Evolutionary conservation across 2,113 vertebrate species (phyloP), one percentile per base, ranked within the genome.

Genomic region (Callospermophilus lateralis): DNA sequence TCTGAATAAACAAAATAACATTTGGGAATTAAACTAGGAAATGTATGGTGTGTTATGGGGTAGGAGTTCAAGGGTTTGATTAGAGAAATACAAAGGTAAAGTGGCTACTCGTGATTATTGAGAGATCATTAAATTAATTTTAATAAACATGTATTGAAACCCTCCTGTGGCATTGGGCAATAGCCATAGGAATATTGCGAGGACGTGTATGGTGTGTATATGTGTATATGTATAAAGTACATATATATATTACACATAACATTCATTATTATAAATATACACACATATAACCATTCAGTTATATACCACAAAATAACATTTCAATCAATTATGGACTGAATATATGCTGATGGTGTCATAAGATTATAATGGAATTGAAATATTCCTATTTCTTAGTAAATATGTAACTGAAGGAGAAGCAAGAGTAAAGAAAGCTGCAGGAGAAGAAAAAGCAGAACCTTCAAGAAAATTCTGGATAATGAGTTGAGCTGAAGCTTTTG

Each of bases 1-100:
- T 92, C 11, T 91, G 76, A 90, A 87, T 37, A 88, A 67, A 32
- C 20, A 93, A 78, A 80, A 67, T 73, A 67, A 73, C 55, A 24
- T 4, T 48, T 88, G 61, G 3, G 2, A 93, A 74, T 92, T 84
- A 85, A 80, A 89, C 20, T 67, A 83, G 24, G 34, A 85, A 86
- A 77, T 63, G 32, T 87, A 2, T 24, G 78, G 77, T 74, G 6
- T 84, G 10, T 32, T 84, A 2, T 37, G 4, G 4, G 1, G 0
- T 79, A 37, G 4, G 6, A 78, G 37, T 45, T 48, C 2, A 4
- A 20, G 4, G 9, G 16, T 53, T 95, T 88, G 45, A 4, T 77
- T 90, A 92, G 45, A 80, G 45, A 87, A 8, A 8, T 76, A 89
- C 77, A 28, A 86, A 73, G 28, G 8, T 4, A 84, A 85, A 63